Evolutionary conservation across 2,888 invertebrate species (phyloP), one percentile per base, ranked within the genome.

Genomic region (Tenodera sinensis): DNA sequence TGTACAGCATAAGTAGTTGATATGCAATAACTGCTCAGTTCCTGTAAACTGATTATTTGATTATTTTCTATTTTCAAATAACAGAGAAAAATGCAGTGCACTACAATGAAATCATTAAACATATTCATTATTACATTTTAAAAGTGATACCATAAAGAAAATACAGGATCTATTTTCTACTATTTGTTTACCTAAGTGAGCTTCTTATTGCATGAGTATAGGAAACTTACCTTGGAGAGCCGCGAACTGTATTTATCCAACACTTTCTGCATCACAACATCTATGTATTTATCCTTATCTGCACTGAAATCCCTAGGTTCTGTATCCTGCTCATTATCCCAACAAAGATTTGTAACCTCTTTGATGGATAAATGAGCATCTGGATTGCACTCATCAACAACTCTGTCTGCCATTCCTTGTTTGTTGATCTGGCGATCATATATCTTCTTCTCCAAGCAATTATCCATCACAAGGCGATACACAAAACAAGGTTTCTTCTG

Each of bases 381-480:
- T 0, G 99, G 99, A 93, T 99, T 98, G 92, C 99, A 97, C 93
- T 99, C 99, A 94, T 99, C 99, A 0, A 99, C 99, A 7, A 99
- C 99, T 27, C 99, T 95, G 93, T 99, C 99, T 0, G 99, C 97
- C 97, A 99, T 98, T 90, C 99, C 99, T 93, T 99, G 98, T 92
- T 99, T 99, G 93, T 98, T 98, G 91, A 99, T 98, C 94, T 99
- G 99, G 47, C 99, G 94, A 92, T 99, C 99, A 93, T 99, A 99
- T 91, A 99, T 99, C 93, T 98, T 98, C 94, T 98, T 98, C 93
- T 99, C 99, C 91, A 99, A 95, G 91, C 98, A 98, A 93, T 98
- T 98, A 93, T 99, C 99, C 93, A 98, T 98, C 8, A 99, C 98
- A 90, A 99, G 95, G 83, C 99, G 96, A 93, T 99, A 99, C 7